phyloP scores from a whole-genome alignment of 2,888 invertebrate genomes.

The Phyllotreta cruciferae region DNA sequence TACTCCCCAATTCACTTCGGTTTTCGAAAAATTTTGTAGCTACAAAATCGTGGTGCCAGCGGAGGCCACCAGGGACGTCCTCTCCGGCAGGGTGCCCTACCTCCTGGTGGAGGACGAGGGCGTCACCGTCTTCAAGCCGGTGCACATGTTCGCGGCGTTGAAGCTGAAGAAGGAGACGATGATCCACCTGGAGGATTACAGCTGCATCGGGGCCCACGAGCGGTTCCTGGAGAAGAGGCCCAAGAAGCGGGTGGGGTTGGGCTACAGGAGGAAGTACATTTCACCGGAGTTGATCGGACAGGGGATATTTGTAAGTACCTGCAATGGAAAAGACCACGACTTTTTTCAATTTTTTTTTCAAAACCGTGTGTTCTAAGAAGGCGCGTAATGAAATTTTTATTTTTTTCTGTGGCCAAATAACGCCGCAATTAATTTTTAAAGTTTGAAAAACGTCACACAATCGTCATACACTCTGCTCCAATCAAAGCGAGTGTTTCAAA shows the following conservation, averaged over 20 bases:
- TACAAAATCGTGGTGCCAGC: conserved; percentile 69
- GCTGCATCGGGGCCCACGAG: conserved; percentile 56
- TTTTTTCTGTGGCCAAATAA: no score
- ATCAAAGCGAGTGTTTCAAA: no score
- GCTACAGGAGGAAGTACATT: conserved; percentile 51
- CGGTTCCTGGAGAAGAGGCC: conserved; percentile 49
- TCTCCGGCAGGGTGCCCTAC: conserved; percentile 78
- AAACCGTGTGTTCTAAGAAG: no score
- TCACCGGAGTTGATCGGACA: conserved; percentile 51
- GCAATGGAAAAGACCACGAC: no score
- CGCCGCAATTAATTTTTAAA: no score
- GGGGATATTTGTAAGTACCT: conserved; percentile 53
- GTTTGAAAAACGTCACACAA: no score
- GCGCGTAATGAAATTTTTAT: no score
- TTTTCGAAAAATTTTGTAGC: conserved; percentile 23
- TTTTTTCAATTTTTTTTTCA: no score
- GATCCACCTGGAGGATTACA: conserved; percentile 54
- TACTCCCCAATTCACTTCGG: background rate
- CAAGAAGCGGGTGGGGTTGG: conserved; percentile 46
- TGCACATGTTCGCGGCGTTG: conserved; percentile 77
- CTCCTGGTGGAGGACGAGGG: conserved; percentile 74
- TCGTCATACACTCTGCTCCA: no score
- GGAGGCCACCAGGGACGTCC: conserved; percentile 76
- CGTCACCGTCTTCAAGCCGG: conserved; percentile 74
- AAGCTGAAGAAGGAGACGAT: conserved; percentile 68